Conservation (phyloP, 1,140 invertebrate genomes). For the Aphelinus atriplicis region DNA sequence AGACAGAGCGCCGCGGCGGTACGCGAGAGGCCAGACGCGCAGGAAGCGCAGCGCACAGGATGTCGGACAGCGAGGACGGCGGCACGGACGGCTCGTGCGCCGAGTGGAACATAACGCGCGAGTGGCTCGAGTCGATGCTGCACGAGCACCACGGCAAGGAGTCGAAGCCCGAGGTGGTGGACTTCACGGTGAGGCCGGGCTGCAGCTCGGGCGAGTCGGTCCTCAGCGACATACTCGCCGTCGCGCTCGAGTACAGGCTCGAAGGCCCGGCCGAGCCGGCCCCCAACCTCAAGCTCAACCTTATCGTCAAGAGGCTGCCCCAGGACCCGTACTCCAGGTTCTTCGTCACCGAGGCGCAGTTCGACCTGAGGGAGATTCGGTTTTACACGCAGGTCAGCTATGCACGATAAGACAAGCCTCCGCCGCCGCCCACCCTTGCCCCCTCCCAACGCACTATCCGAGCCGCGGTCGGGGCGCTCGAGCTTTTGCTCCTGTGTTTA, state of each 20-base stretch:
- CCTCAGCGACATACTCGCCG: slow-evolving; percentile 72
- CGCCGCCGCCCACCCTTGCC: no score
- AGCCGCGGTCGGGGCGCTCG: no score
- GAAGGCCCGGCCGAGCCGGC: slow-evolving; percentile 43
- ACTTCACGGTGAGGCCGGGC: slow-evolving; percentile 67
- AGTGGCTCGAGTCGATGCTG: slow-evolving; percentile 72
- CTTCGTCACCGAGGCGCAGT: slow-evolving; percentile 83
- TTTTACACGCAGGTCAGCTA: slow-evolving; percentile 79
- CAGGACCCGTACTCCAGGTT: slow-evolving; percentile 79
- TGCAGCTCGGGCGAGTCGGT: slow-evolving; percentile 70
- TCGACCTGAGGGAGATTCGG: slow-evolving; percentile 83
- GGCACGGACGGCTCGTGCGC: slow-evolving; percentile 51
- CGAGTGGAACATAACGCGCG: slow-evolving; percentile 62
- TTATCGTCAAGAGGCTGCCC: slow-evolving; percentile 81
- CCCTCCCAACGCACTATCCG: no score
- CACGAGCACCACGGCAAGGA: slow-evolving; percentile 64
- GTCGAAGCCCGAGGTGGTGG: slow-evolving; percentile 59
- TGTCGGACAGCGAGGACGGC: slow-evolving; percentile 69
- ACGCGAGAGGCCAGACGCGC: no score
- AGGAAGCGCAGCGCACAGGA: slow-evolving; percentile 36
- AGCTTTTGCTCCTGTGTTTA: no score
- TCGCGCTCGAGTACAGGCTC: slow-evolving; percentile 66
- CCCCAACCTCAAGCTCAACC: slow-evolving; percentile 61
- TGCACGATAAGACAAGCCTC: no score
- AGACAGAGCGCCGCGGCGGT: no score